These are phyloP conservation scores for Metaphire vulgaris DNA, from an alignment of 1,140 invertebrate species.

Conservation along the genomic window DNA sequence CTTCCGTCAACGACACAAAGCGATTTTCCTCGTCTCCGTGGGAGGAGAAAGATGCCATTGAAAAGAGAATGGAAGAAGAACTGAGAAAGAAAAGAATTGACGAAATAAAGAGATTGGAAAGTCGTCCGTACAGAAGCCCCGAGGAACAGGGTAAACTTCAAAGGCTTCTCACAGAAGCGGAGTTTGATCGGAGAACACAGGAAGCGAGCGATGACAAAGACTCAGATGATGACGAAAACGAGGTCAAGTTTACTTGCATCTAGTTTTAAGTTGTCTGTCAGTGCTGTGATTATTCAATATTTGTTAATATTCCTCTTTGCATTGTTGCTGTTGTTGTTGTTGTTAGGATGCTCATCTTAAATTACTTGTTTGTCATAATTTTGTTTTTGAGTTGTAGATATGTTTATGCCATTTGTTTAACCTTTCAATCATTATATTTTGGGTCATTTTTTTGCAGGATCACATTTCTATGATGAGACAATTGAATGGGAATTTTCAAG, in stretches of 20 bases:
- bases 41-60: constrained; percentile 44
- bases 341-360: neutral
- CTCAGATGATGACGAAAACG: constrained; percentile 37
- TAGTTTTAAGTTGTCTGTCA: neutral
- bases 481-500: neutral
- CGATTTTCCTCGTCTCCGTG: constrained; percentile 39
- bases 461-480: neutral
- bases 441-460: neutral
- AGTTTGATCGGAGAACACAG: constrained; percentile 46
- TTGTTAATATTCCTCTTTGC: neutral
- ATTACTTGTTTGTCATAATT: too few species aligned
- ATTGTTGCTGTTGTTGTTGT: neutral
- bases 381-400: too few species aligned
- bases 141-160: constrained; percentile 45
- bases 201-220: constrained; percentile 41
- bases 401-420: too few species aligned
- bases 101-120: constrained; percentile 43
- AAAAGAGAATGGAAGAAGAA: constrained; percentile 38
- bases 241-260: constrained; percentile 8
- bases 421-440: too few species aligned
- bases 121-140: constrained; percentile 36
- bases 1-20: too few species aligned
- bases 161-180: constrained; percentile 45
- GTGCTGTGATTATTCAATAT: too few species aligned
- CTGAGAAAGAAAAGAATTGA: constrained; percentile 33